phyloP scores from a whole-genome alignment of 1,140 invertebrate genomes.

The Whitmania pigra region DNA sequence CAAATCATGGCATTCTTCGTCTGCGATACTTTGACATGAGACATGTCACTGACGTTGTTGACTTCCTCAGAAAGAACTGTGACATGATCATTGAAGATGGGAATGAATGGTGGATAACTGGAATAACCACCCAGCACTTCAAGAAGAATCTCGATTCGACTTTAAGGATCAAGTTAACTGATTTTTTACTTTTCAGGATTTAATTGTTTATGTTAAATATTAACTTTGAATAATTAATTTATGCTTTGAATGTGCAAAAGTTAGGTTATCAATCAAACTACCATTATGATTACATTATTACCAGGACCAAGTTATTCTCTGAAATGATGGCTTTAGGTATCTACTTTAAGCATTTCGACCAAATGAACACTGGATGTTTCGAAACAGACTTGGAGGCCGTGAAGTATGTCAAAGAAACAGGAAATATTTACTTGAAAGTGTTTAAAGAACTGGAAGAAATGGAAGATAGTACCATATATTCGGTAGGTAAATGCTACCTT shows the following conservation, averaged over 20 bases:
- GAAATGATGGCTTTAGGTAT: not conserved
- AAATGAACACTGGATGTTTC: not conserved
- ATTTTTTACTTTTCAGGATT: not conserved
- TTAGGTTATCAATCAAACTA: no score
- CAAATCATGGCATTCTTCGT: no score
- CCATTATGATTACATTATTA: not conserved
- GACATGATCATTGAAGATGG: not conserved
- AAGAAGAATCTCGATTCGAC: not conserved
- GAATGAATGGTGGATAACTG: slow-evolving; percentile 5
- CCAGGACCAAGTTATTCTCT: not conserved
- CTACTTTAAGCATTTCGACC: not conserved
- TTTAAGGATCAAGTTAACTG: not conserved
- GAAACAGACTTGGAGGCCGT: not conserved
- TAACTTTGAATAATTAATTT: no score
- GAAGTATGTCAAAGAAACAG: not conserved
- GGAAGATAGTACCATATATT: no score
- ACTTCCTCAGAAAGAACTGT: slow-evolving; percentile 5
- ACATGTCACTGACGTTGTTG: no score
- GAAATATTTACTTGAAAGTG: not conserved
- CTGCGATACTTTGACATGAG: no score
- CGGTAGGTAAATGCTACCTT: no score
- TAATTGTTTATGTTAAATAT: no score
- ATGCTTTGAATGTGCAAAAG: no score
- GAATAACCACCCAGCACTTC: slow-evolving; percentile 1
- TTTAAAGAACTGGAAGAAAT: not conserved